Evolutionary conservation across 1,140 invertebrate genomes (phyloP).

Genomic region (Lethrus apterus): DNA sequence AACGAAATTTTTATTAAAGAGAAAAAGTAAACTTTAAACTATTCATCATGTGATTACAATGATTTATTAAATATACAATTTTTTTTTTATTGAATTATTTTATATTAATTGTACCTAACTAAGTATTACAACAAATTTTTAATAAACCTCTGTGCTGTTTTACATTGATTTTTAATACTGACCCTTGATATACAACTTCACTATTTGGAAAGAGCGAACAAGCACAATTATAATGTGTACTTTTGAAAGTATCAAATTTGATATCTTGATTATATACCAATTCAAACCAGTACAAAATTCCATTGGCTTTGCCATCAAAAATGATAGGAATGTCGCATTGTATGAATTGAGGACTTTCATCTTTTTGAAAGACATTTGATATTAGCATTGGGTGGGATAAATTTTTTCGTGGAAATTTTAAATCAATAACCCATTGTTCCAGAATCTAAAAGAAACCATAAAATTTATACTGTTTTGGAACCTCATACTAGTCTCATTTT

Average conservation of each 20-base stretch:
- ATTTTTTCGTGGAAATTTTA: background rate
- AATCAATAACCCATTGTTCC: conserved; percentile 10
- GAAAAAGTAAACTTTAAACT: too few species aligned
- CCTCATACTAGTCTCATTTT: too few species aligned
- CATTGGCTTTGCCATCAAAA: conserved; percentile 12
- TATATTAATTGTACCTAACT: too few species aligned
- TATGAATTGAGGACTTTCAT: background rate
- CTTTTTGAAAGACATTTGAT: background rate
- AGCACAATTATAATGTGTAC: conserved; percentile 15
- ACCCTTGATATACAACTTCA: background rate
- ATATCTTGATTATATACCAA: conserved; percentile 1
- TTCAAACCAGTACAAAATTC: conserved; percentile 17
- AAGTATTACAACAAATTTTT: conserved; percentile 9
- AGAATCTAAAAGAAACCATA: conserved; percentile 7
- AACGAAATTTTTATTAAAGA: conserved; percentile 40
- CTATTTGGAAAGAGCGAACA: conserved; percentile 9
- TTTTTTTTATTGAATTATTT: too few species aligned
- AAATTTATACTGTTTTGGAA: too few species aligned
- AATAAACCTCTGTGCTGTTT: conserved; percentile 4
- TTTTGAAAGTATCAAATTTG: conserved; percentile 8
- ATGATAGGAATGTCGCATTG: background rate
- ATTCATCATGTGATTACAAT: too few species aligned
- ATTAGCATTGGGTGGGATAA: background rate
- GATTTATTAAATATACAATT: too few species aligned
- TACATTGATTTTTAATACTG: background rate